Percentiles rank a stretch among this genome's conserved stretches.
Evolutionary conservation across 2,113 vertebrate species (phyloP).

Genomic region (Dromiciops gliroides): DNA sequence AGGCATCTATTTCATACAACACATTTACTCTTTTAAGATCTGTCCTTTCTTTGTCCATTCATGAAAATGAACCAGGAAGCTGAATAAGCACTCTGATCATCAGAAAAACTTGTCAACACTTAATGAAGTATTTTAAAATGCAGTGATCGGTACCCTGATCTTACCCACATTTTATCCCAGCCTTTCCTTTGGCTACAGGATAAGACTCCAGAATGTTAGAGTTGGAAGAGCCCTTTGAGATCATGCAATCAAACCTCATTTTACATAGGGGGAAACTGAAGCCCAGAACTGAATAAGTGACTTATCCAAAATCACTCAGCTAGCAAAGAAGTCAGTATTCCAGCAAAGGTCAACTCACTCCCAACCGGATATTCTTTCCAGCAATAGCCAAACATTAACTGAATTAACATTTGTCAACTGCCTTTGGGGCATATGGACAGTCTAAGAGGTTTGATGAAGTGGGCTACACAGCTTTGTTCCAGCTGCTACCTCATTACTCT

Average conservation of each 20-base stretch:
- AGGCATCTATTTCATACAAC: constrained; percentile 12
- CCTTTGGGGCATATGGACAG: constrained; percentile 12
- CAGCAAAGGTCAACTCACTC: neutral
- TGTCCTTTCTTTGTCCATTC: constrained; percentile 13
- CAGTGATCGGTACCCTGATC: constrained; percentile 11
- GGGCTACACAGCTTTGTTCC: constrained; percentile 24
- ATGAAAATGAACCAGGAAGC: constrained; percentile 15
- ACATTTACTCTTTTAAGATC: constrained; percentile 6
- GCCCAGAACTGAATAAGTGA: neutral
- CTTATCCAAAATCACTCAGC: neutral
- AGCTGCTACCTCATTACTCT: constrained; percentile 27
- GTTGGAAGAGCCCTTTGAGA: neutral
- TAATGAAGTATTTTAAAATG: constrained; percentile 14
- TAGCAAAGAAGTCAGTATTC: neutral
- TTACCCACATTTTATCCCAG: neutral
- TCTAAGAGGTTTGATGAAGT: neutral
- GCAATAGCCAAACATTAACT: neutral
- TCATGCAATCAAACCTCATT: neutral
- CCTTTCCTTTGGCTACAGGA: constrained; percentile 13
- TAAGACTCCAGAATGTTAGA: neutral
- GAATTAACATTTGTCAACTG: constrained; percentile 9
- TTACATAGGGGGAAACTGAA: neutral
- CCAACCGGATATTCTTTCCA: neutral
- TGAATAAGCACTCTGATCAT: constrained; percentile 9
- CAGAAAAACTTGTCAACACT: constrained; percentile 41